Base-by-base conservation (phyloP, 1,140 invertebrate species). In the Bradynema listronoti region DNA sequence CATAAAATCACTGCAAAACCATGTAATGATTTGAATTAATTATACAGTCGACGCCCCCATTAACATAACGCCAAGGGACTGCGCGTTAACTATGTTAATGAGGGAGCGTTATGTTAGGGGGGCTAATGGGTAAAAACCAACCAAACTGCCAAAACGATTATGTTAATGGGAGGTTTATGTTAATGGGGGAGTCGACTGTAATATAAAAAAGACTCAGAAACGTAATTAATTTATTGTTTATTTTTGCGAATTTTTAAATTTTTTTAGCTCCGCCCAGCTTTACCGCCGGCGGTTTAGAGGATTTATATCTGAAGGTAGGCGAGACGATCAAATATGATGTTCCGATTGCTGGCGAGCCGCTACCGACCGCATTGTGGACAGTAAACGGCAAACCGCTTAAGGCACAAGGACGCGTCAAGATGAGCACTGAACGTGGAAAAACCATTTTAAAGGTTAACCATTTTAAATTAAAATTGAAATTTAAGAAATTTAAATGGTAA, bases 1-100 rank as follows among this genome's bases (percentile, higher is more conserved):
- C 86, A 88, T 65, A 90, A 89, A 78, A 90, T 93, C 80, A 81
- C 89, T 25, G 91, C 90, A 82, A 94, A 93, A 78, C 89, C 93
- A 69, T 87, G 84, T 78, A 89, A 90, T 87, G 85, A n/a, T n/a
- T n/a, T n/a, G n/a, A n/a, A n/a, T n/a, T n/a, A n/a, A n/a, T n/a
- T n/a, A n/a, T n/a, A n/a, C n/a, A n/a, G n/a, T n/a, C n/a, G n/a
- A n/a, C n/a, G n/a, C n/a, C n/a, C n/a, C n/a, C n/a, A n/a, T n/a
- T n/a, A n/a, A n/a, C n/a, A n/a, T n/a, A n/a, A n/a, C n/a, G n/a
- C n/a, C n/a, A n/a, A n/a, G n/a, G n/a, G n/a, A n/a, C n/a, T n/a
- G n/a, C n/a, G n/a, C n/a, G n/a, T n/a, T n/a, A n/a, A n/a, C n/a
- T n/a, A n/a, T n/a, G n/a, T n/a, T n/a, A n/a, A n/a, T n/a, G n/a